Conservation (phyloP, 2,888 invertebrate species). For the Halictus ligatus region DNA sequence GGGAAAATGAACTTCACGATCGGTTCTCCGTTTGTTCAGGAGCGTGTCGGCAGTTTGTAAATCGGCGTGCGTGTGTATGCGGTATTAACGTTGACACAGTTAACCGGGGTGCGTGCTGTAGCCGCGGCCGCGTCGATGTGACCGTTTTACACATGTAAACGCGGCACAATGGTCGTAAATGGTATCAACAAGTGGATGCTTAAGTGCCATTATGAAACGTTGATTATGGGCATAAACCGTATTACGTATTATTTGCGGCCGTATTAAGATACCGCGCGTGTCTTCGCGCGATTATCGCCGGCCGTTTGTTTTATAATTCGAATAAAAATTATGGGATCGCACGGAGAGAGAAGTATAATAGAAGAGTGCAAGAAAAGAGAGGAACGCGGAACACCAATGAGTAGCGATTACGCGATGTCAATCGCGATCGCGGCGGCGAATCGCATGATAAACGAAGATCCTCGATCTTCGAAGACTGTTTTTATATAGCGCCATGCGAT, state of each 20-base stretch:
- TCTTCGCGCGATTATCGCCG: conserved; percentile 69
- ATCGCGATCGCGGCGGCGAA: background rate
- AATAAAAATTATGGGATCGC: conserved; percentile 32
- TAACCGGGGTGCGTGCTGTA: conserved; percentile 64
- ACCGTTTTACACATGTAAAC: conserved; percentile 72
- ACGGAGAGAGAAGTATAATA: background rate
- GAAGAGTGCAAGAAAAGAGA: background rate
- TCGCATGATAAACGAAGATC: background rate
- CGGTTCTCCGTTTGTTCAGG: background rate
- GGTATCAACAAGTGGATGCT: conserved; percentile 82
- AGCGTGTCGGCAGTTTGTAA: conserved; percentile 58
- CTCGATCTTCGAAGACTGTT: background rate
- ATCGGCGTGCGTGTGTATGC: conserved; percentile 65
- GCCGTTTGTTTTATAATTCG: conserved; percentile 56
- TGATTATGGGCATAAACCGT: conserved; percentile 78
- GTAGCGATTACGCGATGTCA: background rate
- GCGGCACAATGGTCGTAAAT: conserved; percentile 75
- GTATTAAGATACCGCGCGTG: conserved; percentile 72
- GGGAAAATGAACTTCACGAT: background rate
- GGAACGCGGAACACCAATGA: conserved; percentile 1
- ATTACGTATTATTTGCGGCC: conserved; percentile 67
- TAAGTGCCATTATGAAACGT: conserved; percentile 79
- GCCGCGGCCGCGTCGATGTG: conserved; percentile 58
- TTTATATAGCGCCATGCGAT: background rate
- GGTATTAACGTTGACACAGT: conserved; percentile 69